Conservation (phyloP, 2,797 vertebrate species). For the Dallia pectoralis region DNA sequence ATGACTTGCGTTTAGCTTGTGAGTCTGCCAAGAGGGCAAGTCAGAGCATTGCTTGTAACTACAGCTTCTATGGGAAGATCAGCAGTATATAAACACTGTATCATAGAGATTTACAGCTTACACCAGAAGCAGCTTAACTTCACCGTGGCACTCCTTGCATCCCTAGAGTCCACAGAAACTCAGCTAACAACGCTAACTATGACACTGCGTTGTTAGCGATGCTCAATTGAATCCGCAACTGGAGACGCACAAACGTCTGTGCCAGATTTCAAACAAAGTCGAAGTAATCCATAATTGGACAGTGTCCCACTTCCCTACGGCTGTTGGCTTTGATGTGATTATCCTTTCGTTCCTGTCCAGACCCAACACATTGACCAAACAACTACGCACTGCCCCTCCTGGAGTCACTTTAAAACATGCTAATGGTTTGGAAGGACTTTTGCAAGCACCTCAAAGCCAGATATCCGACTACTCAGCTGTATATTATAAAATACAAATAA, state of each 20-base stretch:
- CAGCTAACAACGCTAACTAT: constrained; percentile 32
- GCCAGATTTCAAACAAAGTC: constrained; percentile 12
- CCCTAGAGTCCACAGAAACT: constrained; percentile 55
- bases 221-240: constrained; percentile 32
- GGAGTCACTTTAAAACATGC: not conserved
- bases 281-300: constrained; percentile 26
- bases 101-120: not conserved
- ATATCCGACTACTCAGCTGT: not conserved
- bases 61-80: not conserved
- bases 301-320: not conserved
- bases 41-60: not conserved
- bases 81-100: not conserved
- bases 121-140: constrained; percentile 19
- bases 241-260: constrained; percentile 24
- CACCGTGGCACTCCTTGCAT: constrained; percentile 58
- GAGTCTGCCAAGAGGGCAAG: not conserved
- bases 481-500: not conserved
- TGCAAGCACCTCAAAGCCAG: not conserved
- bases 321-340: constrained; percentile 6
- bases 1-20: not conserved
- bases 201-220: not conserved
- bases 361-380: constrained; percentile 30
- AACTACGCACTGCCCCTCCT: constrained; percentile 8
- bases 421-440: not conserved
- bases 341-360: constrained; percentile 3